Evolutionary conservation across 2,888 invertebrate genomes (phyloP), one percentile per base, ranked within the genome.

Genomic region (Caenorhabditis sp.): DNA sequence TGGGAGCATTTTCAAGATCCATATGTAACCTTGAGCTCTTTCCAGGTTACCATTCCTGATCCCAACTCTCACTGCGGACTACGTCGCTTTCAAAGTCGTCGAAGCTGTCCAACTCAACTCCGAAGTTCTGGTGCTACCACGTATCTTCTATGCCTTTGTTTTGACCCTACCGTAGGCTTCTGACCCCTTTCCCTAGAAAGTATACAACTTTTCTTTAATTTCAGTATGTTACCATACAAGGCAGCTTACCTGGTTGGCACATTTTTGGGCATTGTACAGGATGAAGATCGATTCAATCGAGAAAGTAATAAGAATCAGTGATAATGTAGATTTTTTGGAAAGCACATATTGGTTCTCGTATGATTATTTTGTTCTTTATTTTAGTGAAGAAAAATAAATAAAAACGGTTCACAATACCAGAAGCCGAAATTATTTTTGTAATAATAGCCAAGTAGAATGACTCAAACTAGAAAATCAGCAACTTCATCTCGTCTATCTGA

Each of bases 191-290:
- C 12, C 20, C 1, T 26, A 8, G 17, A 56, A 56, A 23, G n/a
- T n/a, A n/a, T n/a, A n/a, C n/a, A n/a, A n/a, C n/a, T n/a, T n/a
- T n/a, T n/a, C n/a, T n/a, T n/a, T n/a, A n/a, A n/a, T 38, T 25
- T 23, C 69, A 85, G 85, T 12, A 58, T 85, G 21, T 67, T 86
- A 10, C 84, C 86, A 1, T 76, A 77, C 23, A 57, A 60, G 21
- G 84, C 83, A 1, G 68, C 57, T 14, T 58, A 68, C 21, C 57
- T 75, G 20, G 56, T 85, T 14, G 71, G 68, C 2, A 74, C 78
- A 12, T 82, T 74, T 70, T 73, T 82, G 38, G 84, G 84, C 8
- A 68, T 83, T 58, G 81, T 83, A 64, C 74, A 81, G 36, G 80
- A 78, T 10, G 82, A 86, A 83, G 83, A 84, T 53, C 62, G 77